Evolutionary conservation across 1,140 invertebrate species (phyloP).

Genomic region (Drosophila suzukii): DNA sequence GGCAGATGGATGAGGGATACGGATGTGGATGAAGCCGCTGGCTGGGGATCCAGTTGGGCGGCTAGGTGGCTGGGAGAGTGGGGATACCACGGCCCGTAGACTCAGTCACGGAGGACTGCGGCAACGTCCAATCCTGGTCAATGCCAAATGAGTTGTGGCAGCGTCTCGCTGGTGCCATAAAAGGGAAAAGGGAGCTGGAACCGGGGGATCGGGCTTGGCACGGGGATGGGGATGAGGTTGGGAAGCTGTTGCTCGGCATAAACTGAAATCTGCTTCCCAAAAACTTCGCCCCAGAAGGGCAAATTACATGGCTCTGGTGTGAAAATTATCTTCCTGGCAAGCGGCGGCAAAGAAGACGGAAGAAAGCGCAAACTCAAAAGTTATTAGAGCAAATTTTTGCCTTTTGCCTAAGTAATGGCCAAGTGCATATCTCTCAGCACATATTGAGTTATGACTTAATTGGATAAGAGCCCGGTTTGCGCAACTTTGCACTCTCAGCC

Average conservation of each 20-base stretch:
- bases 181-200: constrained; percentile 41
- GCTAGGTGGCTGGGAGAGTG: constrained; percentile 3
- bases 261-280: constrained; percentile 57
- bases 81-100: constrained; percentile 36
- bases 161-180: constrained; percentile 71
- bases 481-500: constrained; percentile 24
- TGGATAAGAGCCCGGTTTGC: constrained; percentile 73
- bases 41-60: constrained; percentile 23
- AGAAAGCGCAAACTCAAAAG: constrained; percentile 68
- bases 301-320: constrained; percentile 61
- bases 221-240: background rate
- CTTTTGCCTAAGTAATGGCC: constrained; percentile 76
- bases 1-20: constrained; percentile 67
- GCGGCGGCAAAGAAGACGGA: constrained; percentile 57
- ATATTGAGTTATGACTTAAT: constrained; percentile 83
- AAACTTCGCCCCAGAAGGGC: constrained; percentile 41
- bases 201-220: background rate
- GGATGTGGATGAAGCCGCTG: constrained; percentile 33
- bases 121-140: constrained; percentile 61
- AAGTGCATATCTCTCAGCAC: constrained; percentile 78
- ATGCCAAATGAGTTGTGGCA: constrained; percentile 78
- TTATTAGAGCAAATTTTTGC: constrained; percentile 78
- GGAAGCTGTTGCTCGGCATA: constrained; percentile 66
- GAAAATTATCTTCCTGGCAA: constrained; percentile 72
- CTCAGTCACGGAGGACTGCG: constrained; percentile 53